phyloP scores from a whole-genome alignment of 1,140 invertebrate genomes.

The Sitodiplosis mosellana region DNA sequence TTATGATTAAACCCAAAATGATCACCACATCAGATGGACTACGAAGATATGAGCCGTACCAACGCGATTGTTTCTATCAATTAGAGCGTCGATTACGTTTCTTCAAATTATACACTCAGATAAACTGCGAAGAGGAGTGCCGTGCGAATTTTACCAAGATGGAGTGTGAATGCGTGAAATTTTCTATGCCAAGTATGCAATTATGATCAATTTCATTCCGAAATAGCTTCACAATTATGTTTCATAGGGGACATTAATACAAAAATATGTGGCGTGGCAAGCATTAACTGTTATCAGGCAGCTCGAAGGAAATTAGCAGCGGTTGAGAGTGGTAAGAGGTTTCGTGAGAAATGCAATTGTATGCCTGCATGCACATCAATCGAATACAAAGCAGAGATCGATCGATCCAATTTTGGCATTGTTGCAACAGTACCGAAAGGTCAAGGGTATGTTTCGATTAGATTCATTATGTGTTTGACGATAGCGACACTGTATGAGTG shows the following conservation, averaged over 20 bases:
- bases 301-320: too few relatives aligned
- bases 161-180: slow-evolving; percentile 37
- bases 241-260: slow-evolving; percentile 23
- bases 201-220: neutral
- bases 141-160: slow-evolving; percentile 37
- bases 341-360: too few relatives aligned
- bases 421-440: too few relatives aligned
- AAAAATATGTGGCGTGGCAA: slow-evolving; percentile 26
- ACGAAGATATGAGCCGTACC: slow-evolving; percentile 24
- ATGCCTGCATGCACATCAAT: too few relatives aligned
- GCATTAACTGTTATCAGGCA: slow-evolving; percentile 18
- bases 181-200: slow-evolving; percentile 40
- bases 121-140: slow-evolving; percentile 43
- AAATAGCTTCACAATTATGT: neutral
- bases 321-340: too few relatives aligned
- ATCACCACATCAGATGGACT: slow-evolving; percentile 36
- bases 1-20: slow-evolving; percentile 39
- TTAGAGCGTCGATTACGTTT: neutral
- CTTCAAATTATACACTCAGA: slow-evolving; percentile 34
- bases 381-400: too few relatives aligned
- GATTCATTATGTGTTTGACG: too few relatives aligned
- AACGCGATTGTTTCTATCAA: slow-evolving; percentile 4
- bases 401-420: too few relatives aligned
- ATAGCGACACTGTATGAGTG: too few relatives aligned
- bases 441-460: too few relatives aligned